These are phyloP conservation scores for Clupea harengus DNA, from an alignment of 2,113 vertebrate species.

Conservation along the genomic window DNA sequence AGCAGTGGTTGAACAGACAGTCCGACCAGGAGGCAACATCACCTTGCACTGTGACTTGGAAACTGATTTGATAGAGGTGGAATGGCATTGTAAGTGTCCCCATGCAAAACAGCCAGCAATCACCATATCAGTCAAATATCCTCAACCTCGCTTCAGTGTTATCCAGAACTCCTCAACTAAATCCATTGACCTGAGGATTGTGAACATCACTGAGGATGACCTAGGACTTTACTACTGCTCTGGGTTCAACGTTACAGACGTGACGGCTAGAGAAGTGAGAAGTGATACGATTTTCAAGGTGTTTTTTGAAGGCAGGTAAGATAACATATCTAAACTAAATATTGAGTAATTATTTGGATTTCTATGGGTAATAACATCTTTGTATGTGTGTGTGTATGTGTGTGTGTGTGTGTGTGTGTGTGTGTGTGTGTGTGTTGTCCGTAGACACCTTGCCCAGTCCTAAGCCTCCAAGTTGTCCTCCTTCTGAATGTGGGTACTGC, in stretches of 20 bases:
- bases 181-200: slow-evolving; percentile 31
- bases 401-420: not conserved
- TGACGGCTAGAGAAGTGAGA: no score
- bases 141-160: slow-evolving; percentile 12
- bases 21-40: slow-evolving; percentile 37
- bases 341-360: no score
- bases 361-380: not conserved
- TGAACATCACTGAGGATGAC: slow-evolving; percentile 42
- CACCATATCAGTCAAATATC: accelerated
- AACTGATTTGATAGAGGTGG: not conserved
- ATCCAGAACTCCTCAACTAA: not conserved
- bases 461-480: no score
- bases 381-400: not conserved
- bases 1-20: slow-evolving; percentile 27
- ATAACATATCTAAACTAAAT: no score
- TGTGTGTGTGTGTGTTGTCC: not conserved
- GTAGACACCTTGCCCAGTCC: not conserved
- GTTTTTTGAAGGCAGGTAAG: not conserved
- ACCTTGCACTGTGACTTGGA: slow-evolving; percentile 15
- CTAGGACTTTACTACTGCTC: slow-evolving; percentile 32
- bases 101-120: slow-evolving; percentile 20
- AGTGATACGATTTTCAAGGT: not conserved
- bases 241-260: no score
- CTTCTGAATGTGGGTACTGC: not conserved
- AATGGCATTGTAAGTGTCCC: slow-evolving; percentile 32